These are phyloP conservation scores for Trichogramma evanescens DNA, from an alignment of 2,888 invertebrate genomes.

Conservation along the genomic window DNA sequence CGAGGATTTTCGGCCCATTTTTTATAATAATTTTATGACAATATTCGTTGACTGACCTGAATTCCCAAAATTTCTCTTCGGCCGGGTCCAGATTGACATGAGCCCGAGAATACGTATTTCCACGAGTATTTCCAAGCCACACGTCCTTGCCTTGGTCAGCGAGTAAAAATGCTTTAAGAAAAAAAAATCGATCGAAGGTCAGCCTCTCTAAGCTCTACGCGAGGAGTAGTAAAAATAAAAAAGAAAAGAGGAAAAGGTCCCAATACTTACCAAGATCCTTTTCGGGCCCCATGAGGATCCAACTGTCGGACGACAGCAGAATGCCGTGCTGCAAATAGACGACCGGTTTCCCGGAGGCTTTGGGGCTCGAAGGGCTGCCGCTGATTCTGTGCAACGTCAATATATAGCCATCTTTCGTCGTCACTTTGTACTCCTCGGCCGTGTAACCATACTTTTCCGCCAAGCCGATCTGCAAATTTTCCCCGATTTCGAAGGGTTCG, in stretches of 20 bases:
- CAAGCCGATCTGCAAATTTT: slow-evolving; percentile 15
- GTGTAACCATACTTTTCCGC: slow-evolving; percentile 29
- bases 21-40: neutral
- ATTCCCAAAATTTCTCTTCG: slow-evolving; percentile 17
- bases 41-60: slow-evolving; percentile 2
- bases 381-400: slow-evolving; percentile 35
- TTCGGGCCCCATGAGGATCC: slow-evolving; percentile 36
- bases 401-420: slow-evolving; percentile 37
- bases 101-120: slow-evolving; percentile 19
- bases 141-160: slow-evolving; percentile 19
- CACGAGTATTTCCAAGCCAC: slow-evolving; percentile 18
- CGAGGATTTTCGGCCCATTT: too few species aligned
- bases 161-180: slow-evolving; percentile 6
- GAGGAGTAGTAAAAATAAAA: neutral
- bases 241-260: neutral
- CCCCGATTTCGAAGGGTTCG: too few species aligned
- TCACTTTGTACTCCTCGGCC: slow-evolving; percentile 35
- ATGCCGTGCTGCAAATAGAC: slow-evolving; percentile 36
- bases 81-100: slow-evolving; percentile 13
- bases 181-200: neutral
- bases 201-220: neutral
- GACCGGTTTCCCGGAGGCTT: slow-evolving; percentile 26
- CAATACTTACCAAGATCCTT: slow-evolving; percentile 33
- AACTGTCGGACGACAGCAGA: slow-evolving; percentile 34
- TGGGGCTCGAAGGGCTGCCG: slow-evolving; percentile 28